A percentile compares a stretch with the other conserved stretches of the same genome.
Evolutionary conservation across 53 echinoderm and acorn worm species (phyloP).

Genomic region (Crossaster papposus): DNA sequence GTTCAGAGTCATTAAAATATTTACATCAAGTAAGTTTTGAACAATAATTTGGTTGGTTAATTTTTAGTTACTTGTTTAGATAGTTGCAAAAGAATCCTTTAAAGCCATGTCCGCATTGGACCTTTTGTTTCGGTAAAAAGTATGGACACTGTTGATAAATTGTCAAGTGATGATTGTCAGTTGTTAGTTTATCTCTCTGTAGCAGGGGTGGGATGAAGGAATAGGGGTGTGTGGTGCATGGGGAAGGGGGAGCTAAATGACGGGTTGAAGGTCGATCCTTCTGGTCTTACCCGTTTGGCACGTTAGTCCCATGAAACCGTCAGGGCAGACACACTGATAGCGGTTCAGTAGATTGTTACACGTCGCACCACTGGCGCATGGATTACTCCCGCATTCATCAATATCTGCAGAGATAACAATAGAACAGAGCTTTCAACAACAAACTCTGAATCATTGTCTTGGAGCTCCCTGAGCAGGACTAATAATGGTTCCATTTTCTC

Average conservation of each 20-base stretch:
- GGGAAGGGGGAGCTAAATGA: background rate
- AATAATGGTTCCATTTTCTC: background rate
- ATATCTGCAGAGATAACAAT: conserved; percentile 43
- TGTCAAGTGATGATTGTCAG: too few relatives aligned
- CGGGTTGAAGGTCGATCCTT: background rate
- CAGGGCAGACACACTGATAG: conserved; percentile 61
- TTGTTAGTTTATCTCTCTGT: too few relatives aligned
- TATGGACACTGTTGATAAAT: too few relatives aligned
- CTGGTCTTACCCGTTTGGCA: conserved; percentile 13
- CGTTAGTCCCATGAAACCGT: conserved; percentile 43
- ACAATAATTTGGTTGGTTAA: too few relatives aligned
- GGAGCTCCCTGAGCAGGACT: too few relatives aligned
- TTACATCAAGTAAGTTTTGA: too few relatives aligned
- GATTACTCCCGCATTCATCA: conserved; percentile 67
- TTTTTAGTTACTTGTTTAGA: too few relatives aligned
- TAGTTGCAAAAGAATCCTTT: too few relatives aligned
- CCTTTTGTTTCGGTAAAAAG: too few relatives aligned
- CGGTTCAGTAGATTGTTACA: conserved; percentile 61
- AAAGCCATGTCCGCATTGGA: too few relatives aligned
- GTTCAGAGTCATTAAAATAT: too few relatives aligned
- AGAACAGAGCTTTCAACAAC: background rate
- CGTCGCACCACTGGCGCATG: conserved; percentile 55
- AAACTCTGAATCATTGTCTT: background rate
- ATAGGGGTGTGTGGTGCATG: background rate
- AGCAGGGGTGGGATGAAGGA: background rate